phyloP scores from a whole-genome alignment of 2,113 vertebrate species.

The Actinemys pallida region DNA sequence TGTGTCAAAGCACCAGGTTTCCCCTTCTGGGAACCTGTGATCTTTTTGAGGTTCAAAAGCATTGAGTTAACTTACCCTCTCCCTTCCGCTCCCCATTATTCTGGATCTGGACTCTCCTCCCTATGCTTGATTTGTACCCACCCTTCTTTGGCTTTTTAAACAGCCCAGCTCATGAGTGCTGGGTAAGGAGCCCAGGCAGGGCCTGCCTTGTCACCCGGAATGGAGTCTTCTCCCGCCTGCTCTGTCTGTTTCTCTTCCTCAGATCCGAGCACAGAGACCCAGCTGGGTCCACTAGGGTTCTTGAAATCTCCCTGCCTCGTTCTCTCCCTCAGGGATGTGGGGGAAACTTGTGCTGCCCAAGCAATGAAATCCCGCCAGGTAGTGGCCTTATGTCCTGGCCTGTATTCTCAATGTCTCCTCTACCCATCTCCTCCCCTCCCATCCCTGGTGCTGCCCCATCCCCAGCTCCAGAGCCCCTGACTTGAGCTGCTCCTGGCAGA shows the following conservation, averaged over 20 bases:
- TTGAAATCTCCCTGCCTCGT: not conserved
- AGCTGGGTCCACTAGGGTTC: too few species aligned
- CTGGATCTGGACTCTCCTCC: not conserved
- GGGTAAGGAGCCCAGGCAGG: not conserved
- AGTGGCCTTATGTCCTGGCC: too few species aligned
- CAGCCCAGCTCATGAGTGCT: not conserved
- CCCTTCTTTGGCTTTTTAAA: not conserved
- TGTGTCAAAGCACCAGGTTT: not conserved
- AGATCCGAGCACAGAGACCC: not conserved
- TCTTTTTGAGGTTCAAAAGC: not conserved
- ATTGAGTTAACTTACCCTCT: not conserved
- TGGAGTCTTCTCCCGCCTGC: not conserved
- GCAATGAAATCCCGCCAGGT: not conserved
- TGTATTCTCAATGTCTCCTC: not conserved
- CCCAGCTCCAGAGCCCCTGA: too few species aligned
- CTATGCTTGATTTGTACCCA: not conserved
- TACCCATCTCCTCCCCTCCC: not conserved
- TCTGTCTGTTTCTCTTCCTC: not conserved
- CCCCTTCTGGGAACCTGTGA: not conserved
- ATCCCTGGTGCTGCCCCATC: too few species aligned
- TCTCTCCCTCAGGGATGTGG: not conserved
- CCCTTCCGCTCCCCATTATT: not conserved
- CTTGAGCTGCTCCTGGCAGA: not conserved
- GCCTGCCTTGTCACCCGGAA: not conserved
- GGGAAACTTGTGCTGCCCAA: accelerated